phyloP scores from a whole-genome alignment of 2,113 vertebrate genomes.

The Pogona vitticeps region DNA sequence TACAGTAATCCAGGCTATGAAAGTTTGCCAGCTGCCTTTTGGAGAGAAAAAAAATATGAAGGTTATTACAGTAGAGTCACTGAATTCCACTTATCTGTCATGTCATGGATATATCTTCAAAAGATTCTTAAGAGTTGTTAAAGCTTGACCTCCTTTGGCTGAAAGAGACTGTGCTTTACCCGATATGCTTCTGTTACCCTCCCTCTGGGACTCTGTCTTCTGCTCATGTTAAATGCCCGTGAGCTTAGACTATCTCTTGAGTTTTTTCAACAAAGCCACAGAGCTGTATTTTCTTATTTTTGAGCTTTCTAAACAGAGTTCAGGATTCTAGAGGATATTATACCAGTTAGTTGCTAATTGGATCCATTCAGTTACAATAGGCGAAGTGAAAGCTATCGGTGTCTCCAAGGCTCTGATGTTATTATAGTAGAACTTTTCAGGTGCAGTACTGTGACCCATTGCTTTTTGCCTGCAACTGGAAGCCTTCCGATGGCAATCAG shows the following conservation, averaged over 20 bases:
- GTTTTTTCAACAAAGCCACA: not conserved
- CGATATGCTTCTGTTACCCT: constrained; percentile 2
- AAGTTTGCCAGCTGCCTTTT: constrained; percentile 28
- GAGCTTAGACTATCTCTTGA: not conserved
- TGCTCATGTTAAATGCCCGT: not conserved
- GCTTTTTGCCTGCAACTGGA: not conserved
- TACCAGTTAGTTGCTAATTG: not conserved
- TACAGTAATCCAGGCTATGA: constrained; percentile 2
- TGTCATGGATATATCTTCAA: constrained; percentile 39
- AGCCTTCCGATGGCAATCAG: constrained; percentile 1
- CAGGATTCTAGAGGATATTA: not conserved
- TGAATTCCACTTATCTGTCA: constrained; percentile 27
- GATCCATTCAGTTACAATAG: not conserved
- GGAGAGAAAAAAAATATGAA: constrained; percentile 26
- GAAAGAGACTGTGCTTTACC: not conserved
- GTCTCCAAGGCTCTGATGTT: not conserved
- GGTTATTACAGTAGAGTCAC: not conserved
- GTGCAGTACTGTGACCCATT: not conserved
- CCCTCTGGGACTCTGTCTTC: constrained; percentile 8
- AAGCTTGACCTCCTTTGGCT: constrained; percentile 21
- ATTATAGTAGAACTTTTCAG: not conserved
- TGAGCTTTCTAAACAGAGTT: not conserved
- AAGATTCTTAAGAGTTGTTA: constrained; percentile 40
- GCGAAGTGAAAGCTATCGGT: not conserved
- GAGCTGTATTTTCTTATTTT: not conserved